A percentile compares a stretch with the other conserved stretches of the same genome.
Evolutionary conservation across 1,140 invertebrate genomes (phyloP).

Genomic region (Drosophila parabipectinata): DNA sequence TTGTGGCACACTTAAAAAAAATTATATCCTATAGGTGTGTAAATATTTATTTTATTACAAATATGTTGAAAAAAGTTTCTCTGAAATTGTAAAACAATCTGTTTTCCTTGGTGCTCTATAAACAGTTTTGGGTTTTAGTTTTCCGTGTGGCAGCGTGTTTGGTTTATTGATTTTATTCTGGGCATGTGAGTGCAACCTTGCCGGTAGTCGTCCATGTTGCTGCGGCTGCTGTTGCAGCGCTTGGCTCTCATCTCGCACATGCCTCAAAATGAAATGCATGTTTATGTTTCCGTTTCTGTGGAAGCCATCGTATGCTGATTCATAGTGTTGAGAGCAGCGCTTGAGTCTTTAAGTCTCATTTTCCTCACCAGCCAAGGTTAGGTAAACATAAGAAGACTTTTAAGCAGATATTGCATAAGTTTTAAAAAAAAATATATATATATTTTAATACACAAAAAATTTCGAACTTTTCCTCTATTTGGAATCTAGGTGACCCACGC

Average conservation of each 20-base stretch:
- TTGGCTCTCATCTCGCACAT: constrained; percentile 59
- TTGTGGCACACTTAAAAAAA: not conserved
- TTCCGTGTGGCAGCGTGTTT: constrained; percentile 17
- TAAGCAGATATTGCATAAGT: not conserved
- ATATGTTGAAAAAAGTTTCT: too few species aligned
- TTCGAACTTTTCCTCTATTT: not conserved
- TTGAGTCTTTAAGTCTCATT: constrained; percentile 13
- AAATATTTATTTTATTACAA: not conserved
- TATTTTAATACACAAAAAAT: too few species aligned
- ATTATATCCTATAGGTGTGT: not conserved
- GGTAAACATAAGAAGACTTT: constrained; percentile 1
- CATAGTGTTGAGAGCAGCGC: constrained; percentile 27
- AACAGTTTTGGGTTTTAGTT: not conserved
- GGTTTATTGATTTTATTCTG: constrained; percentile 73
- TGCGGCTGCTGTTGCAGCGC: constrained; percentile 25
- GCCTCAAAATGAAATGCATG: constrained; percentile 62
- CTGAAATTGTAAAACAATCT: not conserved
- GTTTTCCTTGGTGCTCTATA: not conserved
- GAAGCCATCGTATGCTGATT: constrained; percentile 51
- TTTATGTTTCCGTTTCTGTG: constrained; percentile 55
- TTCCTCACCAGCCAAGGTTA: constrained; percentile 28
- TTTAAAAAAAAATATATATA: not conserved
- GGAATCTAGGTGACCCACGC: constrained; percentile 30
- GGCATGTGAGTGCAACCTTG: constrained; percentile 46
- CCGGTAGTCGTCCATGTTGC: constrained; percentile 30